phyloP scores from a whole-genome alignment of 2,888 invertebrate genomes.

The Ochlodes sylvanus region DNA sequence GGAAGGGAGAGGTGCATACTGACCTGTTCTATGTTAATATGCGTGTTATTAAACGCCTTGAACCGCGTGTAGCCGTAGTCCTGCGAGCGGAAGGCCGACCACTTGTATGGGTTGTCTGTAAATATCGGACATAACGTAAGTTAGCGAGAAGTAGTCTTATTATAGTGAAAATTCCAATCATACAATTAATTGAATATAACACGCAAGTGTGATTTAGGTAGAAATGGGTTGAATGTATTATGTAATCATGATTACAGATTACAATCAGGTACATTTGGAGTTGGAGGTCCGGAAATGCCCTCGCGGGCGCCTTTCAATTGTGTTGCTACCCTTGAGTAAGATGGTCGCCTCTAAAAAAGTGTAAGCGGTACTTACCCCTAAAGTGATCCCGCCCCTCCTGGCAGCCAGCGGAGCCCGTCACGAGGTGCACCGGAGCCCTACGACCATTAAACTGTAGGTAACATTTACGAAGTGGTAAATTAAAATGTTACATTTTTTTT shows the following conservation, averaged over 20 bases:
- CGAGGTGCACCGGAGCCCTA: conserved; percentile 95
- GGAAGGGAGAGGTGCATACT: too few relatives aligned
- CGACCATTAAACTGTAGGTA: conserved; percentile 43
- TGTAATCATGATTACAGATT: too few relatives aligned
- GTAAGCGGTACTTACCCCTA: conserved; percentile 77
- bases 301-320: too few relatives aligned
- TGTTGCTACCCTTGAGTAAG: too few relatives aligned
- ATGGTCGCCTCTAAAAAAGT: too few relatives aligned
- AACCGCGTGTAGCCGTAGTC: conserved; percentile 98
- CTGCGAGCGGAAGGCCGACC: conserved; percentile 87
- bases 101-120: conserved; percentile 86
- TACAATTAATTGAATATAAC: too few relatives aligned
- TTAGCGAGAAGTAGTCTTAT: not conserved
- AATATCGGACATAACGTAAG: conserved; percentile 50
- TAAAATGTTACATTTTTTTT: too few relatives aligned
- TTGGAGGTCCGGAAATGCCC: too few relatives aligned
- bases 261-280: too few relatives aligned
- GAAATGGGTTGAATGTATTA: too few relatives aligned
- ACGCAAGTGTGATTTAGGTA: too few relatives aligned
- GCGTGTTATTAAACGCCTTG: conserved; percentile 92
- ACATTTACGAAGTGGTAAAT: too few relatives aligned
- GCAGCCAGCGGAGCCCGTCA: conserved; percentile 81
- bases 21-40: conserved; percentile 95
- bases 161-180: not conserved
- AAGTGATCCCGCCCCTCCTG: conserved; percentile 90